Evolutionary conservation across 1,140 invertebrate genomes (phyloP).

Genomic region (Aphaenogaster ashmeadi): DNA sequence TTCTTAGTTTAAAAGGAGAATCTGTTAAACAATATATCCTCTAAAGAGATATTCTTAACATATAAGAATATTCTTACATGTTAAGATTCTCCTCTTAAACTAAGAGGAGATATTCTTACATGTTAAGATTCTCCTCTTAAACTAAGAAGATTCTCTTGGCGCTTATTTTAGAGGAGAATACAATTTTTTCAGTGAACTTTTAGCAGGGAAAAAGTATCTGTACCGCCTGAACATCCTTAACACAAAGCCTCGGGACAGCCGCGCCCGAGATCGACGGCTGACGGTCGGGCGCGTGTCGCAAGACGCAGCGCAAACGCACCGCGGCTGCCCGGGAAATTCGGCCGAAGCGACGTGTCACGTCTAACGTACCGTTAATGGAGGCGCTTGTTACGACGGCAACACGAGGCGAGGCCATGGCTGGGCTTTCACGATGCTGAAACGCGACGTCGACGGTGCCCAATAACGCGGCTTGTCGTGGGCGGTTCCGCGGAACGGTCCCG

Average conservation of each 20-base stretch:
- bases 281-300: slow-evolving; percentile 60
- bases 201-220: too few relatives aligned
- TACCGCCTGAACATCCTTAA: too few relatives aligned
- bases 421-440: slow-evolving; percentile 73
- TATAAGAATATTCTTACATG: too few relatives aligned
- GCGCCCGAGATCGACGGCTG: slow-evolving; percentile 2
- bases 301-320: slow-evolving; percentile 79
- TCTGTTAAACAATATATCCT: too few relatives aligned
- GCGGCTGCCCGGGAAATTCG: slow-evolving; percentile 78
- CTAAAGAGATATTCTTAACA: too few relatives aligned
- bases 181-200: too few relatives aligned
- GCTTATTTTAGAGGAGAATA: too few relatives aligned
- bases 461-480: slow-evolving; percentile 76
- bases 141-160: too few relatives aligned
- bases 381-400: slow-evolving; percentile 78
- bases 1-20: too few relatives aligned
- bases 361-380: slow-evolving; percentile 85
- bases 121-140: too few relatives aligned
- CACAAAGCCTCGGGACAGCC: background rate
- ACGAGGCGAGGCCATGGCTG: slow-evolving; percentile 66
- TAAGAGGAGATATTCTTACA: too few relatives aligned
- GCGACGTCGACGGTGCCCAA: slow-evolving; percentile 58
- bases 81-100: too few relatives aligned
- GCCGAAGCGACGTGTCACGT: slow-evolving; percentile 83
- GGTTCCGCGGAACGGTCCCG: slow-evolving; percentile 67